A percentile compares a stretch with the other conserved stretches of the same genome.
phyloP scores from a whole-genome alignment of 2,113 vertebrate genomes.

The Gymnorhina tibicen region DNA sequence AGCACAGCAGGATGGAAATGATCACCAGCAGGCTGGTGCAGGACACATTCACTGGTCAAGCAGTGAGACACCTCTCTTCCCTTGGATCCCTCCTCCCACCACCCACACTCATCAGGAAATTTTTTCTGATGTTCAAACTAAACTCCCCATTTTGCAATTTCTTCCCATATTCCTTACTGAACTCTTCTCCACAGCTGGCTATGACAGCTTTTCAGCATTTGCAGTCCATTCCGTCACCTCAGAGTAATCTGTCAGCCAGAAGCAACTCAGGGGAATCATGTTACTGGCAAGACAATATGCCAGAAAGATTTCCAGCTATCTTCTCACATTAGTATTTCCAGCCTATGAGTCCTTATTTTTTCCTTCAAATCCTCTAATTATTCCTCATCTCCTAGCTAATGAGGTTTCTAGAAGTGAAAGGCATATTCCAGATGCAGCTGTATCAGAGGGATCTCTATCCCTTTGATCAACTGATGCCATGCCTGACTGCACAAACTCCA shows the following conservation, averaged over 20 bases:
- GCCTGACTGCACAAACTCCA: not conserved
- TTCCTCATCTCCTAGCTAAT: not conserved
- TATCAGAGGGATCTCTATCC: not conserved
- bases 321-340: not conserved
- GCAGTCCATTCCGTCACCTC: not conserved
- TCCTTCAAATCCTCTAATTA: not conserved
- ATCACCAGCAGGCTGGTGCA: not conserved
- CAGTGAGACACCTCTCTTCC: not conserved
- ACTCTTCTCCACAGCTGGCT: not conserved
- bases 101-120: not conserved
- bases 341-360: not conserved
- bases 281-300: not conserved
- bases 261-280: not conserved
- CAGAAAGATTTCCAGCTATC: not conserved
- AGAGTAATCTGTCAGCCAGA: not conserved
- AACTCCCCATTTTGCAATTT: not conserved
- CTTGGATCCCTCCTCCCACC: rapidly evolving
- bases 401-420: not conserved
- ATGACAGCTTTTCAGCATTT: not conserved
- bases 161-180: not conserved
- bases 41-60: not conserved
- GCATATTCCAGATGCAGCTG: not conserved
- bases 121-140: not conserved
- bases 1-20: not conserved
- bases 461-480: not conserved